A percentile compares a stretch with the other conserved stretches of the same genome.
Conservation (phyloP, 2,113 vertebrate genomes). For the Phocoena sinus region DNA sequence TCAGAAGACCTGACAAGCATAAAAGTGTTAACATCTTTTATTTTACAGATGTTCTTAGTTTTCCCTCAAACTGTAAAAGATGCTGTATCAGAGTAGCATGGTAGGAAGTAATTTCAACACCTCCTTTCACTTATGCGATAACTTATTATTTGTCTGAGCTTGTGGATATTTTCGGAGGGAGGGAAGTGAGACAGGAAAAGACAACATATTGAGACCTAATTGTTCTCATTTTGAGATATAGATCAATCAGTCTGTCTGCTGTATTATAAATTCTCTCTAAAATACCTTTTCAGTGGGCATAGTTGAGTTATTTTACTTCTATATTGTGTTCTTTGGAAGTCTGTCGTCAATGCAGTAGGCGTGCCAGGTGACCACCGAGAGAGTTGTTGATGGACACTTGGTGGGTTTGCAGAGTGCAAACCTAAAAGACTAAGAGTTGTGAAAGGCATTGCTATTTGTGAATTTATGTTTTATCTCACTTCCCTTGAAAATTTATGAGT, state of each 20-base stretch:
- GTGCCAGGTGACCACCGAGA: constrained; percentile 35
- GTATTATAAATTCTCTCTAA: constrained; percentile 57
- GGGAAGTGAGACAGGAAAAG: constrained; percentile 28
- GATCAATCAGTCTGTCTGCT: not conserved
- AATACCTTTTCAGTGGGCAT: not conserved
- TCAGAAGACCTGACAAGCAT: constrained; percentile 59
- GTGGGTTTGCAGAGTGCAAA: constrained; percentile 74
- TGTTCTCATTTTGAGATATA: constrained; percentile 37
- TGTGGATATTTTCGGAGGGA: constrained; percentile 33
- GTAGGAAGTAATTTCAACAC: constrained; percentile 65
- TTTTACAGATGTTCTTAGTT: constrained; percentile 71
- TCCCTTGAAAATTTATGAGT: constrained; percentile 88
- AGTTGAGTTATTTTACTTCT: constrained; percentile 50
- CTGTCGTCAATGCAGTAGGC: constrained; percentile 26
- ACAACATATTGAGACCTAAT: constrained; percentile 44
- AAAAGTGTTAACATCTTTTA: constrained; percentile 56
- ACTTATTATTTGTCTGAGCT: constrained; percentile 57
- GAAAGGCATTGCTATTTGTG: constrained; percentile 79
- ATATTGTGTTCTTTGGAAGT: not conserved
- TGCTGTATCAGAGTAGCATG: constrained; percentile 47
- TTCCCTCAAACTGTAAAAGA: constrained; percentile 61
- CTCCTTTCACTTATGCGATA: constrained; percentile 48
- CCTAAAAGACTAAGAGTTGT: constrained; percentile 77
- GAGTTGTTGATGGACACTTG: constrained; percentile 64
- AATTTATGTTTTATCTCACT: constrained; percentile 88